Evolutionary conservation across 1,140 invertebrate species (phyloP), one percentile per base, ranked within the genome.

Genomic region (Whitmania pigra): DNA sequence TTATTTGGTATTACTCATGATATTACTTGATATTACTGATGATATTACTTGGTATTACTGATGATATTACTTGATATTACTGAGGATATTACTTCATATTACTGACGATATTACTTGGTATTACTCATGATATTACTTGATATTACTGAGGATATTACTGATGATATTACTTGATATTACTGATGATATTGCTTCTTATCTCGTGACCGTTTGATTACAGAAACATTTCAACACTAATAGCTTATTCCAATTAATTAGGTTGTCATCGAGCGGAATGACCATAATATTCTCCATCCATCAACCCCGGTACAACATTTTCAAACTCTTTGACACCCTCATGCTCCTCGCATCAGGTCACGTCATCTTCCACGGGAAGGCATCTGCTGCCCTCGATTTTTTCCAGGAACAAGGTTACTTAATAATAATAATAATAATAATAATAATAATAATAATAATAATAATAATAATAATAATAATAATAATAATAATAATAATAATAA

Each of bases 381-480:
- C 31, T 17, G 70, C 73, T 7, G 73, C 69, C 7, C 67, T 76
- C 11, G 73, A 78, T 4, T 79, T 78, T 72, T 83, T 83, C 70
- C 29, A 57, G 7, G 75, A 76, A 15, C 70, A 78, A 31, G 78
- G 80, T 81, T 6, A 69, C 74, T 3, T 31, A 25, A 25, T 11
- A 25, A 63, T 17, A 25, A 22, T 7, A n/a, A 63, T 63, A 7
- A 4, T 63, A 7, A 1, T 11, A 7, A 31, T 15, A 2, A 25
- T 31, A 11, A 31, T 63, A 25, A 63, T 11, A 15, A 25, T 31
- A 22, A 31, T 63, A 25, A 60, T n/a, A n/a, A 7, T 17, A 60
- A 22, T 60, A 17, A 17, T 60, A 22, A 4, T 17, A 27, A 7
- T 6, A 27, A 5, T 9, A 60, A 9, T n/a, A 9, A 22, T 60